Conservation (phyloP, 92 coral and sea anemone species). For the Zoanthus gigantus region DNA sequence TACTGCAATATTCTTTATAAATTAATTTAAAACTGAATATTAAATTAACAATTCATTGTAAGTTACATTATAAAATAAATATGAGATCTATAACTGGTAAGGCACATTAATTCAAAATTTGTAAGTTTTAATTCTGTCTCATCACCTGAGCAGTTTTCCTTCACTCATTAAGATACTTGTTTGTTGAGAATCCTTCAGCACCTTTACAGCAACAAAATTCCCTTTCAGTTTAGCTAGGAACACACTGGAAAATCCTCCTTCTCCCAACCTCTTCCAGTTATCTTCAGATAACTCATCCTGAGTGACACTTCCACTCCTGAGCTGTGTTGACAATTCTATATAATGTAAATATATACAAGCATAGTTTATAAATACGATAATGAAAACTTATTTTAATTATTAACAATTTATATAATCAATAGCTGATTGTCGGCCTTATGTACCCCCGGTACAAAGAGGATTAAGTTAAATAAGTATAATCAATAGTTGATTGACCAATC, state of each 20-base stretch:
- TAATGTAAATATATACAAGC: too few species aligned
- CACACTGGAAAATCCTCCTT: constrained; percentile 90
- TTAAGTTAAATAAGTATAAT: too few species aligned
- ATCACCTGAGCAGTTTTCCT: constrained; percentile 88
- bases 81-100: neutral
- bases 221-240: constrained; percentile 91
- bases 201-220: constrained; percentile 92
- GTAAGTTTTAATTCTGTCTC: neutral
- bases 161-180: constrained; percentile 79
- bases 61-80: neutral
- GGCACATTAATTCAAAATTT: neutral
- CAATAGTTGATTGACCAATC: too few species aligned
- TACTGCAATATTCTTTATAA: too few species aligned
- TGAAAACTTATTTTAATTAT: too few species aligned
- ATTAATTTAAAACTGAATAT: too few species aligned
- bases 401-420: too few species aligned
- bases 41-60: too few species aligned
- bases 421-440: too few species aligned
- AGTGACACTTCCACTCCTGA: constrained; percentile 56
- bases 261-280: constrained; percentile 88
- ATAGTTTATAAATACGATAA: too few species aligned
- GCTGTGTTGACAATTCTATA: neutral
- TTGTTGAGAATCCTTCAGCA: constrained; percentile 72
- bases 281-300: constrained; percentile 77
- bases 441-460: too few species aligned